A percentile compares a stretch with the other conserved stretches of the same genome.
Evolutionary conservation across 2,797 vertebrate species (phyloP).

Genomic region (Micrastur ruficollis): DNA sequence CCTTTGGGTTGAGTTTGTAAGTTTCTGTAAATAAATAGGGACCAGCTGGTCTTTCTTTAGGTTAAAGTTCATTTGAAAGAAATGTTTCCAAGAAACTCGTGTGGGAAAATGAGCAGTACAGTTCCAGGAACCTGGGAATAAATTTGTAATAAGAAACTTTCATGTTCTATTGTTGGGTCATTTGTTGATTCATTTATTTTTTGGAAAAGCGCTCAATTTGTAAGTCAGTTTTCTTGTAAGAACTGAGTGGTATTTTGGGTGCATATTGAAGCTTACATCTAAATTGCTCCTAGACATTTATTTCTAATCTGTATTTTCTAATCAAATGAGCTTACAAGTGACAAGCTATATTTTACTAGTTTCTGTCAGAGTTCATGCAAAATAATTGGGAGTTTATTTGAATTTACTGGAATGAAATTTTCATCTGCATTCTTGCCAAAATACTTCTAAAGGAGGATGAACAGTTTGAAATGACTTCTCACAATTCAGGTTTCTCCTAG

Average conservation of each 20-base stretch:
- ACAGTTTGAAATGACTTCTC: background rate
- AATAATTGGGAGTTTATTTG: background rate
- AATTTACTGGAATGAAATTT: background rate
- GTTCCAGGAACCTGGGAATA: background rate
- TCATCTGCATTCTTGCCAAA: background rate
- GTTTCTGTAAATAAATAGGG: slow-evolving; percentile 43
- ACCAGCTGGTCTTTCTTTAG: slow-evolving; percentile 8
- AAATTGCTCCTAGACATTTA: background rate
- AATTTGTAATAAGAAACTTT: background rate
- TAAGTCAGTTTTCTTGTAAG: background rate
- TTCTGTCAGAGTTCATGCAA: background rate
- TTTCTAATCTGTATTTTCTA: background rate
- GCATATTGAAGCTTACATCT: background rate
- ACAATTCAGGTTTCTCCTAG: background rate
- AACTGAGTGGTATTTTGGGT: background rate
- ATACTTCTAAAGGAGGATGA: background rate
- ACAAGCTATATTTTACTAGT: background rate
- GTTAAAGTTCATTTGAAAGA: slow-evolving; percentile 48
- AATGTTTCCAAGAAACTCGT: background rate
- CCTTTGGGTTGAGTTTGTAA: background rate
- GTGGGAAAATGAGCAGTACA: slow-evolving; percentile 38
- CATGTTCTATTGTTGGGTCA: background rate
- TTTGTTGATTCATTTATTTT: background rate
- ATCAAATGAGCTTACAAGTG: background rate
- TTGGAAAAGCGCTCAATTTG: background rate